These are phyloP conservation scores for Cossypha caffra DNA, from an alignment of 2,797 vertebrate genomes.

Conservation along the genomic window DNA sequence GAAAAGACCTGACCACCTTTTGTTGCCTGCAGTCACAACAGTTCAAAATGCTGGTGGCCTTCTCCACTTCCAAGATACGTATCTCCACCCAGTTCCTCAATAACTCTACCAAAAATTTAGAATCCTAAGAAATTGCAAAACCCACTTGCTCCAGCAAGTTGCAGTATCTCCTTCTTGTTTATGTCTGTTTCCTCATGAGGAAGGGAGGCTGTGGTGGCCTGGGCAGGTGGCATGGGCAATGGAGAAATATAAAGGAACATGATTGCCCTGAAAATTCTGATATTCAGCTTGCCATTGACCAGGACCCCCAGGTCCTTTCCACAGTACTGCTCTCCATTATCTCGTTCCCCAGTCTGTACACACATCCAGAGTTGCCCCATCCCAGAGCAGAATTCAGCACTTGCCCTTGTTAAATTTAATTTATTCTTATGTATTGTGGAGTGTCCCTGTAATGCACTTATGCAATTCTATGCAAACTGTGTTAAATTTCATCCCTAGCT, in stretches of 20 bases:
- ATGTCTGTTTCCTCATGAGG: background rate
- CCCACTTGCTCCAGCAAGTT: background rate
- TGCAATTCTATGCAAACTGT: background rate
- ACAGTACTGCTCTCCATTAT: background rate
- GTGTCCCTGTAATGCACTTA: background rate
- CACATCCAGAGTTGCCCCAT: background rate
- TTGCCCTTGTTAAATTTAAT: background rate
- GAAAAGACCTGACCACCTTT: background rate
- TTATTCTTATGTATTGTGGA: background rate
- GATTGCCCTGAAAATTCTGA: background rate
- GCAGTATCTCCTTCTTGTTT: background rate
- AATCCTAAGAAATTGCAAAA: background rate
- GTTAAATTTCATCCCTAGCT: background rate
- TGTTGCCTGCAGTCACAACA: background rate
- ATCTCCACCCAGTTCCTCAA: background rate
- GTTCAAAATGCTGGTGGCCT: background rate
- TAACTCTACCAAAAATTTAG: background rate
- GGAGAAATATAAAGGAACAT: background rate
- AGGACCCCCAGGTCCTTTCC: background rate
- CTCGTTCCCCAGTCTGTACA: rapidly evolving
- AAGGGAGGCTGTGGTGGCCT: background rate
- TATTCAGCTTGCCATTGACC: background rate
- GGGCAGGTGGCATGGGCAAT: background rate
- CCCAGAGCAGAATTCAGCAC: background rate
- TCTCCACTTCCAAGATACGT: background rate